Base-by-base conservation (phyloP, 1,140 invertebrate genomes). In the Leptopilina clavipes region DNA sequence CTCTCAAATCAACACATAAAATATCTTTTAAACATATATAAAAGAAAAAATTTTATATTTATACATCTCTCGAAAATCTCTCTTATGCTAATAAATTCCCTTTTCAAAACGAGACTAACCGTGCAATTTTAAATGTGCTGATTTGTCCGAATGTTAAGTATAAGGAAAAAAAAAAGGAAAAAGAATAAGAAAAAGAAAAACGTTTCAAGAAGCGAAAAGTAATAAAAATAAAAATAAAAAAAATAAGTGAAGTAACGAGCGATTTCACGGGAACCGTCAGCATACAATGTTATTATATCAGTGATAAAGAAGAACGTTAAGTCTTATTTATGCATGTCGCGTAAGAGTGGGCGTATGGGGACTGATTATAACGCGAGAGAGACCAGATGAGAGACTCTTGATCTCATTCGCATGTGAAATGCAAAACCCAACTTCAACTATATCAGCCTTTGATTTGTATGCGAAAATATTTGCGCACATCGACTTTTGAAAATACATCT, bases 201-300 rank as follows among this genome's bases (percentile, higher is more conserved):
- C 14, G 12, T 18, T 18, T 31, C 19, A 17, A 48, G 17, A 52
- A 73, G 44, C n/a, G 17, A 65, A 72, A 44, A 73, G 25, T 48
- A 40, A 65, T 65, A 65, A 72, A 44, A 73, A 52, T 17, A 17
- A 65, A 43, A 17, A 65, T 74, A 44, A 59, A 74, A 56, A 70
- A 37, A 25, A n/a, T n/a, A n/a, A n/a, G n/a, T 17, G 59, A 75
- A 75, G 44, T 73, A 73, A 78, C 73, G 77, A 75, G 71, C 44
- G 73, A 75, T 78, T 78, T 75, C 44, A 65, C 73, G 43, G 43
- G 17, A 54, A 73, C 12, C 59, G 71, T 70, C 56, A 70, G 59
- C 40, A 44, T n/a, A n/a, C 54, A 48, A 75, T 70, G 40, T 77
- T 74, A 79, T 79, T 78, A 77, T 81, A 77, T 81, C 71, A 73